phyloP scores from a whole-genome alignment of 2,113 vertebrate genomes.

The Phrynocephalus versicolor region DNA sequence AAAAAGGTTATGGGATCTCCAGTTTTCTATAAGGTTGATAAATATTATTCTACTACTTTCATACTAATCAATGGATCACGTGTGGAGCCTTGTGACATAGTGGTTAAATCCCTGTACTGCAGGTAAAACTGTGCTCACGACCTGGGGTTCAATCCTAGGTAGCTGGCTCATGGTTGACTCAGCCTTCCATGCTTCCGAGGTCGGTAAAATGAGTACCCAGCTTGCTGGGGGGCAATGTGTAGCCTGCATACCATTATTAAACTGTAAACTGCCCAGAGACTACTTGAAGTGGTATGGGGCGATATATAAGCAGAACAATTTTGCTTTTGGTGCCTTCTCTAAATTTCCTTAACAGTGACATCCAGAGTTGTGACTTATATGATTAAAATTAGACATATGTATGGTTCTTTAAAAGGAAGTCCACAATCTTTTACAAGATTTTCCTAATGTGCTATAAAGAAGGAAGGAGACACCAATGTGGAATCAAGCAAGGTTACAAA shows the following conservation, averaged over 20 bases:
- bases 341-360: not conserved
- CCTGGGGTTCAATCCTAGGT: no score
- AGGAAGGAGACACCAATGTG: not conserved
- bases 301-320: no score
- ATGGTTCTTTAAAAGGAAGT: not conserved
- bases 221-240: no score
- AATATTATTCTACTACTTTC: not conserved
- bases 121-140: no score
- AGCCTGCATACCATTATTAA: no score
- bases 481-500: constrained; percentile 17
- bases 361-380: not conserved
- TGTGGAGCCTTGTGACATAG: no score
- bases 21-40: not conserved
- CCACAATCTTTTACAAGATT: not conserved
- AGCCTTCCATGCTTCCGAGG: no score
- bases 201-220: no score
- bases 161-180: no score
- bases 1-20: not conserved
- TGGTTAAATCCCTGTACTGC: no score
- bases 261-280: no score
- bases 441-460: not conserved
- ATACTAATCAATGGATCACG: not conserved
- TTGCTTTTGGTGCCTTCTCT: not conserved
- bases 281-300: no score
- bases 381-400: not conserved